Conservation (phyloP, 2,888 invertebrate species). For the Abrostola triplasia region DNA sequence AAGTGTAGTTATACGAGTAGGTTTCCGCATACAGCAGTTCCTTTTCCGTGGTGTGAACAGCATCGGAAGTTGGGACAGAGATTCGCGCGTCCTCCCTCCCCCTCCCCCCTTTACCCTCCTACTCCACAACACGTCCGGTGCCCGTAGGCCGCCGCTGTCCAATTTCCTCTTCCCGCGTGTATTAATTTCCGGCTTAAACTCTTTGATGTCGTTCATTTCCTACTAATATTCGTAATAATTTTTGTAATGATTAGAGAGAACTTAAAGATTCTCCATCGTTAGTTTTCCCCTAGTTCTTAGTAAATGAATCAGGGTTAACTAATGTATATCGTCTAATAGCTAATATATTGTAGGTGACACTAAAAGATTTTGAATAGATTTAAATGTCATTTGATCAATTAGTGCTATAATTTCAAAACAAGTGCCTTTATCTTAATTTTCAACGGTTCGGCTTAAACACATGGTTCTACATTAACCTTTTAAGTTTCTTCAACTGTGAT, state of each 20-base stretch:
- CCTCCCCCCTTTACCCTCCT: constrained; percentile 60
- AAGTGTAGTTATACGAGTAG: constrained; percentile 21
- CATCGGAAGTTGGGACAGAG: constrained; percentile 78
- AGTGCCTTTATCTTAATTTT: no score
- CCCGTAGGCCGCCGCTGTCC: constrained; percentile 78
- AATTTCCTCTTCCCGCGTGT: constrained; percentile 87
- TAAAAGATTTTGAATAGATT: no score
- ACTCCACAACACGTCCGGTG: constrained; percentile 75
- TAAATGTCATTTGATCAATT: no score
- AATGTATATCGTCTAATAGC: no score
- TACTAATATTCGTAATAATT: constrained; percentile 66
- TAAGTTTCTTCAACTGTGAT: no score
- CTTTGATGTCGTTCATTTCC: constrained; percentile 79
- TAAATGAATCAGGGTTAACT: not conserved
- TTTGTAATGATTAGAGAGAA: constrained; percentile 49
- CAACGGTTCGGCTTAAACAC: no score
- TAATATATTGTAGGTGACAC: no score
- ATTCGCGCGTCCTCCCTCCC: constrained; percentile 65
- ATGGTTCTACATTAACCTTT: no score
- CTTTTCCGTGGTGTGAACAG: constrained; percentile 72
- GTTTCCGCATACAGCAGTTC: constrained; percentile 62
- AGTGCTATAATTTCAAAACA: no score
- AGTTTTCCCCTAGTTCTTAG: not conserved
- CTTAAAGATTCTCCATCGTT: constrained; percentile 13
- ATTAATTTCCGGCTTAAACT: constrained; percentile 85